These are phyloP conservation scores for Mobula birostris DNA, from an alignment of 2,113 vertebrate species.

Conservation along the genomic window DNA sequence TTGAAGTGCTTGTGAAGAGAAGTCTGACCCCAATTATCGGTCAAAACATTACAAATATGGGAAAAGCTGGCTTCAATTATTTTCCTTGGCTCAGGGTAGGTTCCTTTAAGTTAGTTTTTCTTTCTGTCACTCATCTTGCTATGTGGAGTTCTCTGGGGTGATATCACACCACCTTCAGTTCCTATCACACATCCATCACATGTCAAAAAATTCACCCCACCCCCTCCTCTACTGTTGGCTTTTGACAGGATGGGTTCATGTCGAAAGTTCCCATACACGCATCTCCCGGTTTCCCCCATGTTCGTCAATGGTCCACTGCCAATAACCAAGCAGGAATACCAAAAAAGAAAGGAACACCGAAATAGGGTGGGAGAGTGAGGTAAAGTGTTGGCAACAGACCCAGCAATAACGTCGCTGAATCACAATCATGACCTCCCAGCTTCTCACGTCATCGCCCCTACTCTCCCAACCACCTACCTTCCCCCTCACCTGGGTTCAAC, in stretches of 20 bases:
- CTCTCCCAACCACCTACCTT: no score
- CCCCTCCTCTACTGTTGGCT: no score
- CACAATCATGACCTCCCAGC: neutral
- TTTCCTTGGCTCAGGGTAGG: neutral
- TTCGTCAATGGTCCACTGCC: neutral
- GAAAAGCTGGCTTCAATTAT: neutral
- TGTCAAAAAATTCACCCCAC: neutral
- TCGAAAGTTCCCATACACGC: neutral
- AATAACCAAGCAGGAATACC: neutral
- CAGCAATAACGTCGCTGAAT: neutral
- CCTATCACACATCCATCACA: neutral
- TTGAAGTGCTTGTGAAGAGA: neutral
- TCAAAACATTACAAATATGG: neutral
- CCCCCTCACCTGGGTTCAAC: no score
- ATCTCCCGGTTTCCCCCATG: neutral
- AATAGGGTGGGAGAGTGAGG: neutral
- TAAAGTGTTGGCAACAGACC: neutral
- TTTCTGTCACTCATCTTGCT: neutral
- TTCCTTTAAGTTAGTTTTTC: neutral
- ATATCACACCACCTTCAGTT: neutral
- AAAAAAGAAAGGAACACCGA: neutral
- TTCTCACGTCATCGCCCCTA: no score
- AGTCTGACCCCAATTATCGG: conserved; percentile 17
- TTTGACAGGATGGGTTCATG: neutral
- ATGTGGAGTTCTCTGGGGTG: neutral